Percentiles rank a stretch among this genome's conserved stretches.
Evolutionary conservation across 1,140 invertebrate genomes (phyloP).

Genomic region (Trichonephila clavata): DNA sequence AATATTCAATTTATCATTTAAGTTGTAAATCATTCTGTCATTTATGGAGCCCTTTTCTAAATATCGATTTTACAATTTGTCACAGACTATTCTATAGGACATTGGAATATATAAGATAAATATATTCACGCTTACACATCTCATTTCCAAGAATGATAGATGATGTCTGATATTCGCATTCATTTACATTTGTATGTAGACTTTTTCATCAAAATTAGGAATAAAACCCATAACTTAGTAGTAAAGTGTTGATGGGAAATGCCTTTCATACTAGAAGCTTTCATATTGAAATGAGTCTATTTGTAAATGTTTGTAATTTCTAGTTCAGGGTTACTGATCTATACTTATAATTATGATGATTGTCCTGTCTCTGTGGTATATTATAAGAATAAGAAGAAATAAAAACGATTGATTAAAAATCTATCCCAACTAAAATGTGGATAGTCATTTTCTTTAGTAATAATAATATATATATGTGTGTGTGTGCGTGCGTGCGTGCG

Average conservation of each 20-base stretch:
- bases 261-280: neutral
- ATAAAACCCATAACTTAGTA: neutral
- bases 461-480: too few species aligned
- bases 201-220: neutral
- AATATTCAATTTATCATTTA: slow-evolving; percentile 52
- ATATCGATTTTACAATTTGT: slow-evolving; percentile 61
- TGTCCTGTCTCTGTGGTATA: neutral
- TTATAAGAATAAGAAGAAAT: neutral
- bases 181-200: slow-evolving; percentile 6
- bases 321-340: neutral
- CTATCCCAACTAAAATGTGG: too few species aligned
- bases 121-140: neutral
- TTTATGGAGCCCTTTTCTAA: neutral
- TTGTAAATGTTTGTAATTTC: too few species aligned
- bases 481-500: too few species aligned
- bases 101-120: neutral
- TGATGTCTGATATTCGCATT: neutral
- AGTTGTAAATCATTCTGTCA: slow-evolving; percentile 54
- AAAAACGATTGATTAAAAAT: neutral
- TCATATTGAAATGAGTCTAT: neutral
- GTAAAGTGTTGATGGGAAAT: neutral
- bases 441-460: too few species aligned
- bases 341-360: neutral
- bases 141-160: neutral
- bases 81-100: neutral